These are phyloP conservation scores for Orthosia gracilis DNA, from an alignment of 2,888 invertebrate species.

Conservation along the genomic window DNA sequence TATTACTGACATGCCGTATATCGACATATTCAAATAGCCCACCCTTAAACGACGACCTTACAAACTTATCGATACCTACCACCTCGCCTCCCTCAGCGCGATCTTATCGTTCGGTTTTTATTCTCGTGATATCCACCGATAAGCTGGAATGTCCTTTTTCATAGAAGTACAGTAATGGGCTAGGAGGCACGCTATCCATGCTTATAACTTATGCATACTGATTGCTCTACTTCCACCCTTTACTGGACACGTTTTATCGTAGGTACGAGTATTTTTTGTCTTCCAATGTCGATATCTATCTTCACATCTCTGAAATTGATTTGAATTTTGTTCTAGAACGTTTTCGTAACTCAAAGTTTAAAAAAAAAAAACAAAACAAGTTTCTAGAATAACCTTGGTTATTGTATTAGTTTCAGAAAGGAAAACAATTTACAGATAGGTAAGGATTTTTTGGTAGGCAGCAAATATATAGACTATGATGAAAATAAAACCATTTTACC, in stretches of 20 bases:
- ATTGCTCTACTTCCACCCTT: conserved; percentile 88
- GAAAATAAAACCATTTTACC: background rate
- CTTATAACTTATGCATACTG: conserved; percentile 90
- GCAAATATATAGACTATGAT: too few species aligned
- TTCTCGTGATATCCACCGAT: conserved; percentile 90
- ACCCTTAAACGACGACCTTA: conserved; percentile 38
- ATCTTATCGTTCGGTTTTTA: conserved; percentile 89
- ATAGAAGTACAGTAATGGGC: conserved; percentile 90
- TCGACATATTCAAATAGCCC: conserved; percentile 24
- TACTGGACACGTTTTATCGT: conserved; percentile 74
- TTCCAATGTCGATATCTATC: conserved; percentile 65
- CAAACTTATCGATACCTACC: conserved; percentile 52
- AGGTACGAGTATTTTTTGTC: conserved; percentile 62
- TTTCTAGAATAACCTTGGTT: background rate
- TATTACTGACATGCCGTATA: background rate
- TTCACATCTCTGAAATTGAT: conserved; percentile 62
- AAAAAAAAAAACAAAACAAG: background rate
- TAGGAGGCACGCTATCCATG: conserved; percentile 85
- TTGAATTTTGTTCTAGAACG: conserved; percentile 37
- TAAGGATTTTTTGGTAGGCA: background rate
- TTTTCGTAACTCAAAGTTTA: background rate
- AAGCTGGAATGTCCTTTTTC: conserved; percentile 90
- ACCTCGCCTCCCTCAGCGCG: conserved; percentile 68
- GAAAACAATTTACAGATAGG: background rate
- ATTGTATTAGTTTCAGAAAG: background rate